Conservation (phyloP, 2,113 vertebrate species). For the Morone saxatilis region DNA sequence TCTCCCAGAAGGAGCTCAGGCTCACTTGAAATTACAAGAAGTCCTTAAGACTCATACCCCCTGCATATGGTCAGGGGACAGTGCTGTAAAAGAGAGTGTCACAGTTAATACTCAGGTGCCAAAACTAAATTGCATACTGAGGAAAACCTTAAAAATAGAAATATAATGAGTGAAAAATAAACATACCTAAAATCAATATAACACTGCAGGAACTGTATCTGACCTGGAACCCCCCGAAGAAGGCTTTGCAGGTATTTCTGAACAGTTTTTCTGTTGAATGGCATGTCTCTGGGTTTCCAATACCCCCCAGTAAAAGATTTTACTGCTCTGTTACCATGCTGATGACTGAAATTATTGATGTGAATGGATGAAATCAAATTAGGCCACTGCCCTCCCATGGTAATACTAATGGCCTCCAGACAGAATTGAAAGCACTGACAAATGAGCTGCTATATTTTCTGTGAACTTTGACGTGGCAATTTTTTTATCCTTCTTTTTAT, state of each 20-base stretch:
- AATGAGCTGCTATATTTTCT: neutral
- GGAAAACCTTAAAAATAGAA: no score
- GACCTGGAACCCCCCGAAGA: neutral
- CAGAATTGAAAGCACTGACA: neutral
- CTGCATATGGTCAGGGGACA: neutral
- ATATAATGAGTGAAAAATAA: neutral
- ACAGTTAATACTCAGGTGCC: no score
- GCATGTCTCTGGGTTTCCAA: neutral
- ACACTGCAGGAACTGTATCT: neutral
- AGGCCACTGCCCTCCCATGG: neutral
- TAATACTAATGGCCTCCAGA: neutral
- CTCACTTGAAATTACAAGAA: neutral
- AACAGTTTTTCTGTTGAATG: neutral
- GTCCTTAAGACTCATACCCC: neutral
- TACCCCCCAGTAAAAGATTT: no score
- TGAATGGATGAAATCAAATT: slow-evolving; percentile 1
- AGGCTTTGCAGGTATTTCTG: neutral
- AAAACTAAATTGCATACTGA: no score
- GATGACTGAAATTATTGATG: neutral
- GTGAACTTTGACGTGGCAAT: slow-evolving; percentile 3
- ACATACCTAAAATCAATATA: no score
- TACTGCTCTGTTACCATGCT: neutral
- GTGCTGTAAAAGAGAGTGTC: no score
- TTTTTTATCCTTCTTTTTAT: neutral
- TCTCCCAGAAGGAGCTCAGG: neutral